Conservation (phyloP, 2,888 invertebrate genomes). For the Colostygia pectinataria region DNA sequence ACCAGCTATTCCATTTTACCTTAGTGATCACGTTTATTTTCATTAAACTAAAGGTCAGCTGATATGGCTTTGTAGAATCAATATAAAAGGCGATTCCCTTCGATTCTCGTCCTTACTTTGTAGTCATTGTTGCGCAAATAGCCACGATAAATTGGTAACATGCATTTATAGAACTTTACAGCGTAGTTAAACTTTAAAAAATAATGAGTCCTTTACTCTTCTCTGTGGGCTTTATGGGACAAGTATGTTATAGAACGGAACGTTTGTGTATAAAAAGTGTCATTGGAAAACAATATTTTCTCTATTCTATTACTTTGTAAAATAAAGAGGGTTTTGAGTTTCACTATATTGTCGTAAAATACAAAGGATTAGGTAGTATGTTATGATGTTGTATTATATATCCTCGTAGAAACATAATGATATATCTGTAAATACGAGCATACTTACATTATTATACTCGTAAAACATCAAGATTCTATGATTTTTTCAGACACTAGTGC, state of each 20-base stretch:
- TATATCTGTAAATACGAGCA: too few species aligned
- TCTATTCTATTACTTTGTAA: slow-evolving; percentile 40
- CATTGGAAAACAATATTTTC: slow-evolving; percentile 35
- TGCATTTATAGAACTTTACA: slow-evolving; percentile 58
- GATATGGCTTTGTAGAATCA: slow-evolving; percentile 13
- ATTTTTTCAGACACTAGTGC: too few species aligned
- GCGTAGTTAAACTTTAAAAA: slow-evolving; percentile 51
- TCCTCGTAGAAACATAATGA: too few species aligned
- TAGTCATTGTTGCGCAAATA: slow-evolving; percentile 50
- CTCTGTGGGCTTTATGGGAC: slow-evolving; percentile 40
- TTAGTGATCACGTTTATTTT: slow-evolving; percentile 14
- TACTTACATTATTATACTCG: too few species aligned
- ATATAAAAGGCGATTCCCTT: slow-evolving; percentile 22
- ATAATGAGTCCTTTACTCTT: slow-evolving; percentile 35
- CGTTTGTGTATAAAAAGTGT: slow-evolving; percentile 34
- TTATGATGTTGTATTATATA: too few species aligned
- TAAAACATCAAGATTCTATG: too few species aligned
- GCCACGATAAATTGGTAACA: slow-evolving; percentile 56
- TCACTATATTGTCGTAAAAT: slow-evolving; percentile 8
- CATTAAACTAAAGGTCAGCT: slow-evolving; percentile 21
- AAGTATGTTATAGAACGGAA: slow-evolving; percentile 35
- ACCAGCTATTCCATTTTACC: slow-evolving; percentile 5
- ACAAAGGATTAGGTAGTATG: background rate
- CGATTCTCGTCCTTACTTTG: slow-evolving; percentile 34
- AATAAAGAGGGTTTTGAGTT: background rate